A percentile compares a stretch with the other conserved stretches of the same genome.
Conservation (phyloP, 2,113 vertebrate genomes). For the Neomonachus schauinslandi region DNA sequence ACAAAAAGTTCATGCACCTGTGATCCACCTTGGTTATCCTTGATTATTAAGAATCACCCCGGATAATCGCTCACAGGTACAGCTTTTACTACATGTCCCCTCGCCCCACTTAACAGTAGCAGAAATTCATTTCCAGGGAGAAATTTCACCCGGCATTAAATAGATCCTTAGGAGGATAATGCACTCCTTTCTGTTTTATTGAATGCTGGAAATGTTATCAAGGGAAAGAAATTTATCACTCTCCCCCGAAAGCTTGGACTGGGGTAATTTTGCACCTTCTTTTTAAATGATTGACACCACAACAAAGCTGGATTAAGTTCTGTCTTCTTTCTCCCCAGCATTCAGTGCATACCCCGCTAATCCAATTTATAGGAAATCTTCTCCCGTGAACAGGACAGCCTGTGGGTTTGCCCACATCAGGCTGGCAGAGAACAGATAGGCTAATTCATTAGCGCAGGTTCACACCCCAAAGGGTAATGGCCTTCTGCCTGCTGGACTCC, state of each 20-base stretch:
- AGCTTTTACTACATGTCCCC: slow-evolving; percentile 9
- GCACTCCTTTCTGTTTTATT: not conserved
- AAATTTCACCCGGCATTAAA: slow-evolving; percentile 15
- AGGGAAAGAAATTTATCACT: not conserved
- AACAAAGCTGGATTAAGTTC: not conserved
- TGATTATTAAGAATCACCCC: slow-evolving; percentile 19
- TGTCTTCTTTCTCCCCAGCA: not conserved
- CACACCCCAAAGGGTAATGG: not conserved
- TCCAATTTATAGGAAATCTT: not conserved
- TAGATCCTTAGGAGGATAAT: not conserved
- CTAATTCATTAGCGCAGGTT: not conserved
- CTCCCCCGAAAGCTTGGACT: not conserved
- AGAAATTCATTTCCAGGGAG: slow-evolving; percentile 60
- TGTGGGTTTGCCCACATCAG: not conserved
- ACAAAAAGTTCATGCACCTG: not conserved
- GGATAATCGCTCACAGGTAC: slow-evolving; percentile 12
- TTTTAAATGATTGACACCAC: not conserved
- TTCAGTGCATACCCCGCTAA: not conserved
- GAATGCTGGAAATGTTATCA: not conserved
- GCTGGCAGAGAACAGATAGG: not conserved
- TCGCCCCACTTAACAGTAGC: not conserved
- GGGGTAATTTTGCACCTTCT: not conserved
- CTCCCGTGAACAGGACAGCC: not conserved
- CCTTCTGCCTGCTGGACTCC: not conserved
- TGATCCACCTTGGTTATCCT: not conserved